These are phyloP conservation scores for Pygoscelis adeliae DNA, from an alignment of 2,113 vertebrate species.

Conservation along the genomic window DNA sequence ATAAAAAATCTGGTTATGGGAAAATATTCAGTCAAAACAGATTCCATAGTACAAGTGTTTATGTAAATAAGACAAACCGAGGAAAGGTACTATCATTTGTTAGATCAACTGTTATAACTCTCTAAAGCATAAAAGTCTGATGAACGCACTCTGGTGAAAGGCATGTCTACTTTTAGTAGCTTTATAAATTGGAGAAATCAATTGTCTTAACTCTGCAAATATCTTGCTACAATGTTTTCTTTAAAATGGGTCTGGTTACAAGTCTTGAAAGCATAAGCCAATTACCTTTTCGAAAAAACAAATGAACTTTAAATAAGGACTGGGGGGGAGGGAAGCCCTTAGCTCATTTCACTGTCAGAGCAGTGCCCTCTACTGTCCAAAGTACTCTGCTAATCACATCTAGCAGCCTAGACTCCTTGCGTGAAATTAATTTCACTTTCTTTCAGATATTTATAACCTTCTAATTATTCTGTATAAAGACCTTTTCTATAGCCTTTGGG, in stretches of 20 bases:
- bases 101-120: neutral
- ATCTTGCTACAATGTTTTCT: neutral
- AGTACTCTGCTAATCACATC: neutral
- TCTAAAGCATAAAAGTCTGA: neutral
- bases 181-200: neutral
- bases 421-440: neutral
- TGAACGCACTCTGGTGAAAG: neutral
- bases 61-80: neutral
- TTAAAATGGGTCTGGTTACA: neutral
- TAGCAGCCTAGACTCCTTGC: neutral
- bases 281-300: neutral
- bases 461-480: neutral
- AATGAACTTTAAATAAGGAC: neutral
- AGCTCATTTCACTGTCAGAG: neutral
- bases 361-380: neutral
- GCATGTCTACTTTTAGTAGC: neutral
- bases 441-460: neutral
- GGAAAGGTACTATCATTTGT: neutral
- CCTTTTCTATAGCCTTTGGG: neutral
- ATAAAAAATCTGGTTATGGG: neutral
- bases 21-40: neutral
- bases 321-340: fast-evolving
- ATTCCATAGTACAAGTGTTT: neutral
- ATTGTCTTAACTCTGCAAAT: neutral
- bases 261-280: neutral